Percentiles rank a stretch among this genome's conserved stretches.
Evolutionary conservation across 2,888 invertebrate genomes (phyloP).

Genomic region (Erebia aethiops): DNA sequence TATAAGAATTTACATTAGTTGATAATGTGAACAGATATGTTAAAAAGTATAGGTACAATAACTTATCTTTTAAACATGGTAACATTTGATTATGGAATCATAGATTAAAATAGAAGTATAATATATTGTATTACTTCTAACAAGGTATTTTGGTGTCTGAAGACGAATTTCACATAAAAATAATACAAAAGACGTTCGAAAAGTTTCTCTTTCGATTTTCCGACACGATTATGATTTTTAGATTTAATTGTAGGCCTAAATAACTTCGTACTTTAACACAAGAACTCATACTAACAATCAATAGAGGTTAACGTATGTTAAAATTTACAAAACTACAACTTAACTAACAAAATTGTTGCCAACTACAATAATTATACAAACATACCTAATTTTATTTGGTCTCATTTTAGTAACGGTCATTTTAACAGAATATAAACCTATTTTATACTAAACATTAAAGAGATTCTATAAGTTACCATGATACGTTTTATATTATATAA

Average conservation of each 20-base stretch:
- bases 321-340: slow-evolving; percentile 78
- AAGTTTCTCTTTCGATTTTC: neutral
- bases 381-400: slow-evolving; percentile 81
- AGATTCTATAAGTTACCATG: slow-evolving; percentile 17
- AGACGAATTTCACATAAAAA: neutral
- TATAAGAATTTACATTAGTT: slow-evolving; percentile 69
- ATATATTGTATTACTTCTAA: neutral
- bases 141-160: slow-evolving; percentile 10
- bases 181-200: slow-evolving; percentile 1
- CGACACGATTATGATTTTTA: slow-evolving; percentile 23
- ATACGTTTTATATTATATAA: slow-evolving; percentile 12
- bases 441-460: slow-evolving; percentile 29
- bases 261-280: slow-evolving; percentile 38
- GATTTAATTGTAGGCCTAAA: slow-evolving; percentile 30
- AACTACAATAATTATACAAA: slow-evolving; percentile 63
- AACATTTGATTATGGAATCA: slow-evolving; percentile 72
- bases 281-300: slow-evolving; percentile 52
- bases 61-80: slow-evolving; percentile 74
- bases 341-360: slow-evolving; percentile 66
- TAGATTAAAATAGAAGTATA: slow-evolving; percentile 31
- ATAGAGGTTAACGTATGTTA: slow-evolving; percentile 70
- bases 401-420: slow-evolving; percentile 79
- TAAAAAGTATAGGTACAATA: slow-evolving; percentile 57
- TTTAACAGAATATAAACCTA: slow-evolving; percentile 57
- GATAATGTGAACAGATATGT: slow-evolving; percentile 70